phyloP scores from a whole-genome alignment of 2,888 invertebrate species.

The Cenopis cana region DNA sequence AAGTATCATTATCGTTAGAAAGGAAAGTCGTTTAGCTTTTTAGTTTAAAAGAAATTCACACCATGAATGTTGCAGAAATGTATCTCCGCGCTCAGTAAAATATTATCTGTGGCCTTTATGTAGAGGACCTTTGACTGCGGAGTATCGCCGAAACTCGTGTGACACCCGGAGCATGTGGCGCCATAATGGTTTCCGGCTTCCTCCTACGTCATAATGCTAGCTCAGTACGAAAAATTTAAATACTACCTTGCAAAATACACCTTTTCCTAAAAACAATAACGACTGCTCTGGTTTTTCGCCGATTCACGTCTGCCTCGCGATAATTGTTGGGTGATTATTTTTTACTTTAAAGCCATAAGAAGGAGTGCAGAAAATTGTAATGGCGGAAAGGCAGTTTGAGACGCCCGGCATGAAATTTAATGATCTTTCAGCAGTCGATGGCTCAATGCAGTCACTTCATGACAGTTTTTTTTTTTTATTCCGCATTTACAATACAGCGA shows the following conservation, averaged over 20 bases:
- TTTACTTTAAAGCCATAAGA: conserved; percentile 43
- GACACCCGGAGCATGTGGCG: conserved; percentile 70
- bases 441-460: conserved; percentile 8
- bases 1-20: conserved; percentile 37
- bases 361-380: conserved; percentile 43
- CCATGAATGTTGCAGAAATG: conserved; percentile 15
- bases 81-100: conserved; percentile 41
- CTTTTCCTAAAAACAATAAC: conserved; percentile 62
- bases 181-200: conserved; percentile 81
- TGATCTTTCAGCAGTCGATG: conserved; percentile 30
- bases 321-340: conserved; percentile 45
- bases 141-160: conserved; percentile 67
- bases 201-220: conserved; percentile 69
- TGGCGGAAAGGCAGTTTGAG: conserved; percentile 43
- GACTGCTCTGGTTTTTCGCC: conserved; percentile 49
- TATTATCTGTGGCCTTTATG: conserved; percentile 44
- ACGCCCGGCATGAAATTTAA: conserved; percentile 37
- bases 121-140: conserved; percentile 56
- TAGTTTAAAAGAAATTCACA: conserved; percentile 28
- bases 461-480: neutral
- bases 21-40: conserved; percentile 36
- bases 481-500: neutral
- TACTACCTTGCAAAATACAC: conserved; percentile 57
- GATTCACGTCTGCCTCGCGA: conserved; percentile 47
- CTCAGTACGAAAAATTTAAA: conserved; percentile 72